Percentiles rank a stretch among this genome's conserved stretches.
These are phyloP conservation scores for Pygoscelis adeliae DNA, from an alignment of 2,113 vertebrate genomes.

Conservation along the genomic window DNA sequence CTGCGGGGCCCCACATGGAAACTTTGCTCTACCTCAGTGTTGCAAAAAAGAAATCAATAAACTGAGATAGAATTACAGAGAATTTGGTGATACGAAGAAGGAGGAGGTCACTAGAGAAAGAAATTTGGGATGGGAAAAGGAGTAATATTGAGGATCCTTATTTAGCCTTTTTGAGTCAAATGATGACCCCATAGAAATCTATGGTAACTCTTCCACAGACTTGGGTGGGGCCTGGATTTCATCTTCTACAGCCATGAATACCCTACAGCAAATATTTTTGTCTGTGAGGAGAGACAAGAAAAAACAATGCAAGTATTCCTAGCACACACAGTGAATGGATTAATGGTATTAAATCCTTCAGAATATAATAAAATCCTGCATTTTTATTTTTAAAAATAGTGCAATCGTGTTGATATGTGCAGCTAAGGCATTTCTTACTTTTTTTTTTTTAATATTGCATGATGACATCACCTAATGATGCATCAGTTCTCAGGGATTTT, in stretches of 20 bases:
- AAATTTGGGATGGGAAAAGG: neutral
- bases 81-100: neutral
- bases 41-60: neutral
- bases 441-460: neutral
- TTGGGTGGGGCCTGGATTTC: neutral
- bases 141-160: neutral
- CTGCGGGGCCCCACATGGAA: neutral
- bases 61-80: neutral
- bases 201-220: neutral
- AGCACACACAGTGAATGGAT: neutral
- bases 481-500: slow-evolving; percentile 21
- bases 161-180: neutral
- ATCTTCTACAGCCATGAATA: neutral
- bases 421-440: neutral
- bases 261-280: neutral
- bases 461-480: neutral
- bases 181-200: neutral
- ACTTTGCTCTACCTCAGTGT: neutral
- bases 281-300: neutral
- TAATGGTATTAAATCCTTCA: neutral
- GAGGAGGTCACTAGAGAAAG: neutral
- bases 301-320: neutral
- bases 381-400: neutral
- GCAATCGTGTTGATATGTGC: neutral
- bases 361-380: neutral